Conservation (phyloP, 2,797 vertebrate species). For the Tadarida brasiliensis region DNA sequence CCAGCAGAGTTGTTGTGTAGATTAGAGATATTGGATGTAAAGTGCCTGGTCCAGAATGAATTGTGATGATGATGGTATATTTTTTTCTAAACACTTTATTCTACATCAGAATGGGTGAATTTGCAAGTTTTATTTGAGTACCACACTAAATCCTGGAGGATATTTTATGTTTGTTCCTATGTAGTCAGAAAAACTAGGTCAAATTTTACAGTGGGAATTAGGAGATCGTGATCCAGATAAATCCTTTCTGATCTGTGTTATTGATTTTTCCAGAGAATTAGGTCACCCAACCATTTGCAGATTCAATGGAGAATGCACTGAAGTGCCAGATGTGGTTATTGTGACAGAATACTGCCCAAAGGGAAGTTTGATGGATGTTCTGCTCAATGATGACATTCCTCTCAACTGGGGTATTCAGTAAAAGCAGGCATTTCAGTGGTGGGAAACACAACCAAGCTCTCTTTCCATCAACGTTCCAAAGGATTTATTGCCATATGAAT, state of each 20-base stretch:
- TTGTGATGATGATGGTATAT: neutral
- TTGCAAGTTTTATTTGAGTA: constrained; percentile 11
- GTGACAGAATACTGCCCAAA: constrained; percentile 94
- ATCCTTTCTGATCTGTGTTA: constrained; percentile 71
- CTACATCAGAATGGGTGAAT: neutral
- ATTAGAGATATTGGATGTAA: neutral
- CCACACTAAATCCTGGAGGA: constrained; percentile 35
- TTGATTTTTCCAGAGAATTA: constrained; percentile 89
- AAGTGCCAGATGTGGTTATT: constrained; percentile 91
- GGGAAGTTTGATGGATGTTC: constrained; percentile 91
- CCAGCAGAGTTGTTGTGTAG: neutral
- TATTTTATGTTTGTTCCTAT: constrained; percentile 53
- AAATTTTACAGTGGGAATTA: constrained; percentile 74
- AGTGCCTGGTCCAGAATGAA: neutral
- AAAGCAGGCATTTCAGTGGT: constrained; percentile 23
- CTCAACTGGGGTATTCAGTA: constrained; percentile 94
- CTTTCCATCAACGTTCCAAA: neutral
- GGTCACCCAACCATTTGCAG: constrained; percentile 94
- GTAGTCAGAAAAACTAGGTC: constrained; percentile 69
- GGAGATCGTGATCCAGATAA: constrained; percentile 63
- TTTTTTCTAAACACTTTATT: constrained; percentile 34
- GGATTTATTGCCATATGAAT: neutral
- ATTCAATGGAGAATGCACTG: constrained; percentile 92
- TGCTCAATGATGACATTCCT: constrained; percentile 92
- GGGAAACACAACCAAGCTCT: neutral